Evolutionary conservation across 2,888 invertebrate genomes (phyloP), one percentile per base, ranked within the genome.

Genomic region (Dryadula phaetusa): DNA sequence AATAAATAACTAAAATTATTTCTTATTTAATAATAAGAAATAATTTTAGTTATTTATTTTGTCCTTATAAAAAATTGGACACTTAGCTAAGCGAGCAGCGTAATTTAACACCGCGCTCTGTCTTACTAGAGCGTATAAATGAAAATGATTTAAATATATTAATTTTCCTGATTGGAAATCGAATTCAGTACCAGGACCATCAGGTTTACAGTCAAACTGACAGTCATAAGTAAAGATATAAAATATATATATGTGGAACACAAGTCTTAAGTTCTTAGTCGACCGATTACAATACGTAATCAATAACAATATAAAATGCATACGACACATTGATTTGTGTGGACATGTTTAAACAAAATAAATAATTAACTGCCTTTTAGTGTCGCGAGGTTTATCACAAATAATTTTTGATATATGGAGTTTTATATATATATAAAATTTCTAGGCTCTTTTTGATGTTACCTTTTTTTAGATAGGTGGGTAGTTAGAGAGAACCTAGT

Each of bases 281-380:
- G 46, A 52, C 42, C 53, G 58, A 53, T 42, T 54, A 64, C 61
- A 90, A 89, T 87, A 84, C 79, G 82, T 81, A 84, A 90, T 90
- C 90, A 90, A 90, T 90, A 89, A 89, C 88, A 88, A 88, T 89
- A 86, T 85, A 82, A 79, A 82, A 83, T 83, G 79, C 76, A 76
- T 73, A 76, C 75, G 76, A 75, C 70, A 77, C 76, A 71, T 76
- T 82, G 85, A 87, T 86, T 86, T 87, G 86, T 84, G 83, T 73
- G 54, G 69, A 74, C 69, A 68, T 67, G 62, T 72, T 71, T 66
- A 73, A 62, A 66, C 72, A 67, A 71, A 64, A 67, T 71, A 56
- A 44, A 61, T 65, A 67, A 66, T 65, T 64, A 70, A 49, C 16
- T 58, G 58, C 20, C 58, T 22, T 20, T 65, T 64, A 64, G 56